Conservation (phyloP, 2,797 vertebrate species). For the Aythya fuligula region DNA sequence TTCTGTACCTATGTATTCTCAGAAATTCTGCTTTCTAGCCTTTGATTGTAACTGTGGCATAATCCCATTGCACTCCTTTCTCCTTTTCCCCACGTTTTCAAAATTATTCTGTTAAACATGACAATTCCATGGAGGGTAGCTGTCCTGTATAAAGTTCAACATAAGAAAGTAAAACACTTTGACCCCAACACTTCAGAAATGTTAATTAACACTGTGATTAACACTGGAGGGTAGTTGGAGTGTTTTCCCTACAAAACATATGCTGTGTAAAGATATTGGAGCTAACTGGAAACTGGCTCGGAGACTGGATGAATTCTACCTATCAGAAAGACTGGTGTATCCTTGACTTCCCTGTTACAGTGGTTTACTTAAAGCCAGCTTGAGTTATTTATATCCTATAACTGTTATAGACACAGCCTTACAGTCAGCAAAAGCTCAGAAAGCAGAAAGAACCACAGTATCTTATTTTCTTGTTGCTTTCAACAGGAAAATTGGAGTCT, state of each 20-base stretch:
- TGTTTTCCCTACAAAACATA: neutral
- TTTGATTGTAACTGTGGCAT: neutral
- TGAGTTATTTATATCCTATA: neutral
- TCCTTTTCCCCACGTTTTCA: neutral
- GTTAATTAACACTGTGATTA: neutral
- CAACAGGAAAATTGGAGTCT: neutral
- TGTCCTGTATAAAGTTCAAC: neutral
- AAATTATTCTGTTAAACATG: neutral
- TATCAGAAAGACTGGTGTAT: neutral
- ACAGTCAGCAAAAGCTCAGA: neutral
- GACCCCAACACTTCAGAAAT: neutral
- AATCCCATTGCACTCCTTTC: neutral
- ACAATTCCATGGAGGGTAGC: neutral
- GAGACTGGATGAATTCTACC: neutral
- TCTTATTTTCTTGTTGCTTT: neutral
- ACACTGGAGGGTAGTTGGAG: neutral
- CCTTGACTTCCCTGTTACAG: neutral
- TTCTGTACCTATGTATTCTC: neutral
- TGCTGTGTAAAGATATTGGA: neutral
- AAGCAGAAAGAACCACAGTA: neutral
- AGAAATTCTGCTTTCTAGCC: neutral
- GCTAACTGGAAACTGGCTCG: neutral
- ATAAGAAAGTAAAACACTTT: neutral
- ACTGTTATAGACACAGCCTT: neutral
- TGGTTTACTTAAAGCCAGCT: neutral